phyloP scores from a whole-genome alignment of 2,113 vertebrate genomes.

The Butastur rufipennis region DNA sequence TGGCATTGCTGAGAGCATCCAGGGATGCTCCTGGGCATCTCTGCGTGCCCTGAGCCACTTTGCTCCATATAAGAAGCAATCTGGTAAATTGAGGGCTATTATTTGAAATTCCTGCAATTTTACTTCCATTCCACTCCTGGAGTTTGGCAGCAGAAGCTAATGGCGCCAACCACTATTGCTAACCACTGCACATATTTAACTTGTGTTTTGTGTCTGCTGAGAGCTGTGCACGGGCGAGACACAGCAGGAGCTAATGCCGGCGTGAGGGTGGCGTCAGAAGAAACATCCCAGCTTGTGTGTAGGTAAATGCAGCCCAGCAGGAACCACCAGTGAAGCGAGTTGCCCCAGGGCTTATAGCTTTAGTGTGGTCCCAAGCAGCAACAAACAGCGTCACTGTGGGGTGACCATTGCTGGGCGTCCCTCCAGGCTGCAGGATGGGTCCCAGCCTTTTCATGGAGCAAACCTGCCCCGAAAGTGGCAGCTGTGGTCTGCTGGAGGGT shows the following conservation, averaged over 20 bases:
- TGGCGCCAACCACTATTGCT: fast-evolving
- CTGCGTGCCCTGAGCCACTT: fast-evolving
- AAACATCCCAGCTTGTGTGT: background rate
- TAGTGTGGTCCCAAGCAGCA: background rate
- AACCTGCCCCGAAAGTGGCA: background rate
- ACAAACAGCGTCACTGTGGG: fast-evolving
- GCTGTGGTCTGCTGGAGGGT: background rate
- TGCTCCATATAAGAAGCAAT: background rate
- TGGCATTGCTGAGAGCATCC: background rate
- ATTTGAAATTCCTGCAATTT: background rate
- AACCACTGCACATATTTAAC: fast-evolving
- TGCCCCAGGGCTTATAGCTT: background rate
- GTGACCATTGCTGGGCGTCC: background rate
- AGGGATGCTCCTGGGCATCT: background rate
- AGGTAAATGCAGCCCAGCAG: background rate
- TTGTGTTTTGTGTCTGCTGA: background rate
- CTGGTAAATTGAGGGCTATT: background rate
- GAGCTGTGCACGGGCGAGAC: fast-evolving
- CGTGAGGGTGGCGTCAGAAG: fast-evolving
- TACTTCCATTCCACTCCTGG: background rate
- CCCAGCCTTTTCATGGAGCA: background rate
- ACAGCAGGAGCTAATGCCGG: fast-evolving
- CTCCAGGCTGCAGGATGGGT: background rate
- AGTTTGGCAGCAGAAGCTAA: background rate
- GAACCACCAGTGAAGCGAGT: background rate